Evolutionary conservation across 2,888 invertebrate genomes (phyloP), one percentile per base, ranked within the genome.

Genomic region (Vannuccia rotundouncinata): DNA sequence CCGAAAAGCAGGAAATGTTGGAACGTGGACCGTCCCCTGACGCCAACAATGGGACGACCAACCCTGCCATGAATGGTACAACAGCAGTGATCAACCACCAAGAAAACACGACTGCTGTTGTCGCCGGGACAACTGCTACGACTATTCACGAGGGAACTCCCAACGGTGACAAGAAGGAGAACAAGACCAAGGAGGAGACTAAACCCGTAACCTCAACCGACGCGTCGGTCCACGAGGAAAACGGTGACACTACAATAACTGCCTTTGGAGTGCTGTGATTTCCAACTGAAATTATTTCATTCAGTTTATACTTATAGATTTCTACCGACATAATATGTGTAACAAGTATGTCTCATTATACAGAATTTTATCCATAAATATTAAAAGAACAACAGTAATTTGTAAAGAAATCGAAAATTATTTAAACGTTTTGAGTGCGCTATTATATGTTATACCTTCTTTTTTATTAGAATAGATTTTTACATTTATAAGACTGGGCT

Each of bases 1-100:
- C 66, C 27, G 79, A 79, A 74, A 79, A 79, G 30, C 79, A 79
- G 22, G 79, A 79, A 74, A 79, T 79, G 79, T 30, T 79, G 66
- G 77, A 75, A 66, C 66, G 10, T 66, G 66, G 10, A 13, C 10
- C 5, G 2, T 22, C 5, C 22, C n/a, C n/a, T n/a, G 66, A 22
- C 2, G 2, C 5, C 2, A 22, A 5, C 10, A 66, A 66, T 22
- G 66, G 22, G 13, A 22, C 10, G 2, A 22, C 25, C 10, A 66
- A 66, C 22, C 66, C 66, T 17, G 66, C 66, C 10, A 66, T 66
- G 66, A 66, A 66, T 66, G 66, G 66, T n/a, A 22, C 10, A 5
- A 66, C 66, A 2, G 66, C 66, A 17, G 2, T 66, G 2, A 66
- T 66, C 66, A 66, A 22, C 22, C 66, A 66, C 66, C 66, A 66